Conservation (phyloP, 2,113 vertebrate species). For the Mionectes macconnelli region DNA sequence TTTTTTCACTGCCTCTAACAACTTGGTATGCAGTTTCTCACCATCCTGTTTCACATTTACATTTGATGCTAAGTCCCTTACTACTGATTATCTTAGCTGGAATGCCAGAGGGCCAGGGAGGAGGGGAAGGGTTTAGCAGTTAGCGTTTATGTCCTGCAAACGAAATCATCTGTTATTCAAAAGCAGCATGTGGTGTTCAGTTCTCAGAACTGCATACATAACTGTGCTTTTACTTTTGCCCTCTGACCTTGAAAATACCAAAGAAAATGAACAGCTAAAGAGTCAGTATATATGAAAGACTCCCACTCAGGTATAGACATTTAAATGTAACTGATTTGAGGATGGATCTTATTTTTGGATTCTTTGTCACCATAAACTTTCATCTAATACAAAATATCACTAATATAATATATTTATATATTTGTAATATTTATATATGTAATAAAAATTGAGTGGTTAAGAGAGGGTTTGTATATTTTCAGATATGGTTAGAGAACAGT, state of each 20-base stretch:
- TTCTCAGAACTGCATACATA: not conserved
- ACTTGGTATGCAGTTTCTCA: conserved; percentile 53
- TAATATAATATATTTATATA: not conserved
- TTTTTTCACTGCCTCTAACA: conserved; percentile 40
- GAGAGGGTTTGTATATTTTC: not conserved
- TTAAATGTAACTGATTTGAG: not conserved
- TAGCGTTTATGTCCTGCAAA: conserved; percentile 37
- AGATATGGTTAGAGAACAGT: not conserved
- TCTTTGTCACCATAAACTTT: not conserved
- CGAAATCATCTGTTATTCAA: conserved; percentile 48
- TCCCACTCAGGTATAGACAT: not conserved
- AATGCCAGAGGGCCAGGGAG: conserved; percentile 1
- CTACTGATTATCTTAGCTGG: conserved; percentile 71
- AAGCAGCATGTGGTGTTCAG: conserved; percentile 20
- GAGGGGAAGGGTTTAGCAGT: conserved; percentile 22
- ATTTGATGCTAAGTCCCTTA: conserved; percentile 58
- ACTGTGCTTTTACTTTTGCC: not conserved
- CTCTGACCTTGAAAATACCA: conserved; percentile 36
- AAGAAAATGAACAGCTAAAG: conserved; percentile 10
- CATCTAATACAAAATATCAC: not conserved
- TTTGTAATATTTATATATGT: not conserved
- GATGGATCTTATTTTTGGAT: not conserved
- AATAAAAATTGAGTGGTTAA: not conserved
- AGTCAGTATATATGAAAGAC: not conserved
- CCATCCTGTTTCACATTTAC: conserved; percentile 60